A percentile compares a stretch with the other conserved stretches of the same genome.
Evolutionary conservation across 2,113 vertebrate genomes (phyloP).

Genomic region (Ictidomys tridecemlineatus): DNA sequence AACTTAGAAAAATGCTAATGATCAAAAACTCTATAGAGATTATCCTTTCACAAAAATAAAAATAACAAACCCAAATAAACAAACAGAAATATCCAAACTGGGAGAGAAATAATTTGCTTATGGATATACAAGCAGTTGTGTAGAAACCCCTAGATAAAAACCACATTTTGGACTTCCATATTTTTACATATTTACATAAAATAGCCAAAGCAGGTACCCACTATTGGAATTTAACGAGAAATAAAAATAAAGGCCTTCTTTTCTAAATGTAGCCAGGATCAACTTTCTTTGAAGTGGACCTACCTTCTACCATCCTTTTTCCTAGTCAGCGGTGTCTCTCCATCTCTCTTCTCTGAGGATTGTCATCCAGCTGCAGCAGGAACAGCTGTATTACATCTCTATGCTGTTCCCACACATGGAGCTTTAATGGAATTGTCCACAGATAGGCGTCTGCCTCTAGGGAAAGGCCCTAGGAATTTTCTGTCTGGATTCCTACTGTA

Average conservation of each 20-base stretch:
- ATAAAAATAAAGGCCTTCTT: background rate
- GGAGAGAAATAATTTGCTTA: background rate
- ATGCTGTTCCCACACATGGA: background rate
- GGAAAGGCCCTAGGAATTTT: background rate
- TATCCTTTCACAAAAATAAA: background rate
- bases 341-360: background rate
- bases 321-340: background rate
- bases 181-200: background rate
- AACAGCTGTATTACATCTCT: background rate
- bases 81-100: background rate
- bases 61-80: background rate
- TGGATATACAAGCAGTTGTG: background rate
- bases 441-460: background rate
- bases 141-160: slow-evolving; percentile 18
- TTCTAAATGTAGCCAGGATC: background rate
- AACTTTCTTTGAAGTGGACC: background rate
- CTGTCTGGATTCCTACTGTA: background rate
- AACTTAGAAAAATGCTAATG: background rate
- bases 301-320: background rate
- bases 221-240: background rate
- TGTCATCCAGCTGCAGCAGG: background rate
- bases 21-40: background rate
- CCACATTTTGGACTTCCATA: background rate
- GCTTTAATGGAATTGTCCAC: background rate
- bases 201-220: background rate